Conservation (phyloP, 2,888 invertebrate genomes). For the Galeruca laticollis region DNA sequence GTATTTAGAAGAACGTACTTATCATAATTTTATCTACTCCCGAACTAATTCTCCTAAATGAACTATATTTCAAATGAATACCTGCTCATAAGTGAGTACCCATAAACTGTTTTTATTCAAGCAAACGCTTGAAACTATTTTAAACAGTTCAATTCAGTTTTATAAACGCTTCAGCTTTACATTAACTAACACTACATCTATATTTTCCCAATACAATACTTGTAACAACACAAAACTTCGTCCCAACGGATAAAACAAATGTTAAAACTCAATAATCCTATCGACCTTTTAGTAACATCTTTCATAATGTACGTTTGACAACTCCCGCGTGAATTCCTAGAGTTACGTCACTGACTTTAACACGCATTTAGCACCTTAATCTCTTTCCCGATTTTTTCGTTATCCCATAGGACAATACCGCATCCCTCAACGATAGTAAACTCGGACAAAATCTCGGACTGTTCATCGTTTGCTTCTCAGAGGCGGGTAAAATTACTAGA, state of each 20-base stretch:
- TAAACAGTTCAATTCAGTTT: too few relatives aligned
- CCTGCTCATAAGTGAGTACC: neutral
- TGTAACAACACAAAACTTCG: too few relatives aligned
- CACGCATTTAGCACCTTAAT: slow-evolving; percentile 40
- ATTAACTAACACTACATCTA: too few relatives aligned
- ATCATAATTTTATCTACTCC: too few relatives aligned
- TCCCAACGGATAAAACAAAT: too few relatives aligned
- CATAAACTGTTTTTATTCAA: too few relatives aligned
- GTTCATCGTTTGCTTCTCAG: neutral
- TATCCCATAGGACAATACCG: slow-evolving; percentile 25
- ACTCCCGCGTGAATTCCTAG: slow-evolving; percentile 18
- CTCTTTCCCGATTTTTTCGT: slow-evolving; percentile 28
- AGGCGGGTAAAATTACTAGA: neutral
- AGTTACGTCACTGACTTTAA: slow-evolving; percentile 30
- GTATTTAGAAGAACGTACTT: too few relatives aligned
- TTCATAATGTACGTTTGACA: neutral
- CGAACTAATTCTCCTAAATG: neutral
- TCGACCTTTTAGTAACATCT: neutral
- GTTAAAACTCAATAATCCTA: neutral
- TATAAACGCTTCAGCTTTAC: too few relatives aligned
- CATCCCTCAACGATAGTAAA: slow-evolving; percentile 39
- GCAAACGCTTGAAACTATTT: too few relatives aligned
- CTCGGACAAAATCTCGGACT: slow-evolving; percentile 35
- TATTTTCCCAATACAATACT: too few relatives aligned
- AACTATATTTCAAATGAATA: neutral